Evolutionary conservation across 2,888 invertebrate genomes (phyloP), one percentile per base, ranked within the genome.

Genomic region (Agrilus mali): DNA sequence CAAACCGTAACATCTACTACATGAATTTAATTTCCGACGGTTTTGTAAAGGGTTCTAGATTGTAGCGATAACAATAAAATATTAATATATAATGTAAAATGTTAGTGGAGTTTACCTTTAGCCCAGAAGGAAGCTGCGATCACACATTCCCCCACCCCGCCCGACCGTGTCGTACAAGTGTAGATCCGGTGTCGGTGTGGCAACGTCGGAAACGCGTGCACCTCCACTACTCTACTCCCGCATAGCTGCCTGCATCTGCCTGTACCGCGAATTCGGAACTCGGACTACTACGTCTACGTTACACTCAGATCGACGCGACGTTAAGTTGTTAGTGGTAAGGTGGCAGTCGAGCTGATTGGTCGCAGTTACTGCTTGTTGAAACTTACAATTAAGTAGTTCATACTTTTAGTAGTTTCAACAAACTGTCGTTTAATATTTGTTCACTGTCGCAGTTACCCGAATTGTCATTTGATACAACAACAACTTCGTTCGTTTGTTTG

Each of bases 291-390:
- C 59, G 60, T 56, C 60, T 40, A 45, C 38, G 50, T 47, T 46
- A 49, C 50, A 50, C 40, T 45, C 41, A 34, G 35, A 44, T 41
- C 46, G 20, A n/a, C 41, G 46, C 46, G 20, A n/a, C 41, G 46
- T 46, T 44, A 41, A 50, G 58, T 57, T 62, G 59, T 60, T 60
- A 61, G 63, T 62, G 63, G 65, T 66, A 65, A 66, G 66, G 66
- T 66, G 65, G 58, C 65, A 55, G 61, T 58, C 58, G 54, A 46
- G 31, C 42, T 42, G 56, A 55, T 56, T 54, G 51, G 64, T 63
- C 65, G 65, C 66, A 66, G 66, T 66, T 66, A 65, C 66, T 64
- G 53, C 60, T 59, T 49, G 44, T 44, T 47, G 10, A 10, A 27
- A 27, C 27, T 27, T 27, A 22, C 2, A 10, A 27, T 27, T n/a